Evolutionary conservation across 2,113 vertebrate species (phyloP), one percentile per base, ranked within the genome.

Genomic region (Copsychus sechellarum): DNA sequence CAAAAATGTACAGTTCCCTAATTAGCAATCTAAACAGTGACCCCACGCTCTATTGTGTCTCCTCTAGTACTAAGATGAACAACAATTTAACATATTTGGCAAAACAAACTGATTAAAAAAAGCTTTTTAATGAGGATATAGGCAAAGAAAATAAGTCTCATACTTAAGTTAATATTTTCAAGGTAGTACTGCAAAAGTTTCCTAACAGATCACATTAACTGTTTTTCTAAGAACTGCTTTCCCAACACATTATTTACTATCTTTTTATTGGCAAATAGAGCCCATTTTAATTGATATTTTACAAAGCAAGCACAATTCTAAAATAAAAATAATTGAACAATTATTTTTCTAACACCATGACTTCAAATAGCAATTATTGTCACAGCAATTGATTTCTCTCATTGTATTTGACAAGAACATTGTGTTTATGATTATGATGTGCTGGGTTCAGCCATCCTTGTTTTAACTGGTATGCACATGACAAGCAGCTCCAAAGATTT

Each of bases 291-390:
- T 89, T 95, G 86, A 78, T 88, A 86, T 70, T 86, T 95, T 96
- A 74, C 45, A 89, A 93, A 95, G 81, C 72, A 92, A 95, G 69
- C 28, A 67, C 25, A 76, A 60, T 64, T 84, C 60, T 81, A 88
- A 92, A 94, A 93, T 81, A 83, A 92, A 96, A 94, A 95, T 91
- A 94, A 93, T 40, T 74, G 91, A 96, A 93, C 83, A 88, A 86
- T 90, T 96, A 88, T 89, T 92, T 92, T 86, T 79, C 83, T 78
- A 71, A 83, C 92, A n/a, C 72, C 6, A 16, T n/a, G 28, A 64
- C 14, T 97, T 78, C 12, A 12, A 94, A 95, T 26, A 86, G 69
- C 53, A 93, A 97, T 96, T 95, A 84, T 87, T 95, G 89, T 96
- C 89, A 86, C 76, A 86, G 91, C 74, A 91, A 92, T 91, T 93